Evolutionary conservation across 2,113 vertebrate species (phyloP).

Genomic region (Chloroceryle aenea): DNA sequence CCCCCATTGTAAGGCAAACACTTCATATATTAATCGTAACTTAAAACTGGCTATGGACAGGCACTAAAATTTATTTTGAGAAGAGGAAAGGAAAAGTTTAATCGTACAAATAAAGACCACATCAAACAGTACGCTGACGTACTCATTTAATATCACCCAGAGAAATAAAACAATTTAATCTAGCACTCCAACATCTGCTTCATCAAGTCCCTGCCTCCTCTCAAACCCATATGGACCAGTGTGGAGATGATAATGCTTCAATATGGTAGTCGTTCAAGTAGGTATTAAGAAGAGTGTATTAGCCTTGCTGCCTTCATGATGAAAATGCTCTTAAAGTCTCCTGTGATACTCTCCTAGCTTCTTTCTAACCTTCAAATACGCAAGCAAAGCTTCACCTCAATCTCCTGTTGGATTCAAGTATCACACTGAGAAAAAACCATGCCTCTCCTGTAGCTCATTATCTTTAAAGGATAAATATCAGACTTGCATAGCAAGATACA

Average conservation of each 20-base stretch:
- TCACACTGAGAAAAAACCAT: not conserved
- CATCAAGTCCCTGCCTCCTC: not conserved
- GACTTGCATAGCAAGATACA: not conserved
- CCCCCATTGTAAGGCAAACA: not conserved
- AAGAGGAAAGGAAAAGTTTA: not conserved
- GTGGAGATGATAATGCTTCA: not conserved
- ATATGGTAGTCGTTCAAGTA: not conserved
- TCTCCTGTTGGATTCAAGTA: not conserved
- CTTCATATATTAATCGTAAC: not conserved
- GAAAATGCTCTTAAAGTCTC: not conserved
- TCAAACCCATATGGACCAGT: not conserved
- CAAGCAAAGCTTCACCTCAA: not conserved
- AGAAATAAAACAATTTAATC: not conserved
- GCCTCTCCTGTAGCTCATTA: not conserved
- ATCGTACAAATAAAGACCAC: not conserved
- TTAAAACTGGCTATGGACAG: not conserved
- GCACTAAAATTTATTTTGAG: not conserved
- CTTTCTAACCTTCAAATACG: not conserved
- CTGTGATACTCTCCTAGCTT: not conserved
- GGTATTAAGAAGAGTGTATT: not conserved
- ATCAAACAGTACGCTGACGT: not conserved
- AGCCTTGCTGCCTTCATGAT: not conserved
- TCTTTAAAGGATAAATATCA: not conserved
- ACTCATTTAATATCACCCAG: not conserved
- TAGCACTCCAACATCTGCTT: not conserved